These are phyloP conservation scores for Erebia palarica DNA, from an alignment of 2,888 invertebrate genomes.

Conservation along the genomic window DNA sequence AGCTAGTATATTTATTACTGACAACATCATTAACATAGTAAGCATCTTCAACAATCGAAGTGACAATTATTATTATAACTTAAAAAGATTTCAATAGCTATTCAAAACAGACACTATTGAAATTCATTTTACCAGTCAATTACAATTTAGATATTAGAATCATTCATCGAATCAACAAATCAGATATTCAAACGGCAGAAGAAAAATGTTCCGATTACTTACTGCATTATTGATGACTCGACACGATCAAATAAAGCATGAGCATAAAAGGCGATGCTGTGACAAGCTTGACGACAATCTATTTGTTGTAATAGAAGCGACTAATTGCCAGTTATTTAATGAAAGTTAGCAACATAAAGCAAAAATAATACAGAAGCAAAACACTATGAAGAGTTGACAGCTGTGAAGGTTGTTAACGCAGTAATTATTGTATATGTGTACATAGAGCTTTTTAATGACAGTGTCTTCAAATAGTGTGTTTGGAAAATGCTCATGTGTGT, in stretches of 20 bases:
- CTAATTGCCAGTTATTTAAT: slow-evolving; percentile 54
- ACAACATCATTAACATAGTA: slow-evolving; percentile 14
- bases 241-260: slow-evolving; percentile 44
- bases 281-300: slow-evolving; percentile 37
- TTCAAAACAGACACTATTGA: slow-evolving; percentile 35
- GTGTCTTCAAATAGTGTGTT: not conserved
- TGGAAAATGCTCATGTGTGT: not conserved
- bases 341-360: slow-evolving; percentile 28
- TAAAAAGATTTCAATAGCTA: slow-evolving; percentile 18
- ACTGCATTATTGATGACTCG: slow-evolving; percentile 41
- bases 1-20: not conserved
- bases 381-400: slow-evolving; percentile 55
- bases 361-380: slow-evolving; percentile 51
- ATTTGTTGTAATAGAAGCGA: slow-evolving; percentile 47
- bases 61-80: slow-evolving; percentile 13
- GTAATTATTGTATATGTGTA: not conserved
- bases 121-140: slow-evolving; percentile 39
- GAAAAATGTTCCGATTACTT: slow-evolving; percentile 31
- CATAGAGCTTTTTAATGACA: not conserved
- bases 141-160: slow-evolving; percentile 30
- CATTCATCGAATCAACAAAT: slow-evolving; percentile 24
- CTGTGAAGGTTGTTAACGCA: slow-evolving; percentile 29
- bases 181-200: slow-evolving; percentile 23
- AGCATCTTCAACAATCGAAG: slow-evolving; percentile 9
- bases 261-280: slow-evolving; percentile 44